Evolutionary conservation across 2,113 vertebrate genomes (phyloP).

Genomic region (Lontra canadensis): DNA sequence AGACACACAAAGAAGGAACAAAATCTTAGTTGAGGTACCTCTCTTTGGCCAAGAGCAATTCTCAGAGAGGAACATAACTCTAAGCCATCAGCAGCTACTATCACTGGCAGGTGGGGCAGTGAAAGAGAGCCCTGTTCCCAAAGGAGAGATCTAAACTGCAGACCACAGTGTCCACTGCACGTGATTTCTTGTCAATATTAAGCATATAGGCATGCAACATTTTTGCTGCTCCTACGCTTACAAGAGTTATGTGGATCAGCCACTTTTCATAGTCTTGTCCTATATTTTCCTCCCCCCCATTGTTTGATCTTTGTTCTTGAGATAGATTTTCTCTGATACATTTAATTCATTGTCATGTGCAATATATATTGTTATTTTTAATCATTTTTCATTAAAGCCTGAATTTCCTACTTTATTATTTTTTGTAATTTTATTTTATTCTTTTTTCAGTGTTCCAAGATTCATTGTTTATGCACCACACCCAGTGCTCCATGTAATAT

Average conservation of each 20-base stretch:
- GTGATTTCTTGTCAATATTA: neutral
- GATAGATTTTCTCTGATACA: neutral
- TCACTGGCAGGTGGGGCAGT: neutral
- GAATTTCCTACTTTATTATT: too few relatives aligned
- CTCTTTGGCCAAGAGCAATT: neutral
- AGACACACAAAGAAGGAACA: neutral
- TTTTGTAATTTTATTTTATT: too few relatives aligned
- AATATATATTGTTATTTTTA: neutral
- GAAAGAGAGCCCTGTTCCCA: neutral
- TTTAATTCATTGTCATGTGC: neutral
- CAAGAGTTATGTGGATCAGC: neutral
- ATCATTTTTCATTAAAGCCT: neutral
- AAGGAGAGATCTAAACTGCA: neutral
- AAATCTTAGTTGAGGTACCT: neutral
- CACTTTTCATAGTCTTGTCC: neutral
- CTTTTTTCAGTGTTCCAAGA: too few relatives aligned
- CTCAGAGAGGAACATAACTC: neutral
- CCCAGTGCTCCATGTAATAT: too few relatives aligned
- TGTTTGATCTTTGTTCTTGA: neutral
- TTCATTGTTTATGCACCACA: too few relatives aligned
- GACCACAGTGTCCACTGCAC: fast-evolving
- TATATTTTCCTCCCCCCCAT: too few relatives aligned
- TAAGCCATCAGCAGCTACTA: neutral
- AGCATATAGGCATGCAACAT: neutral
- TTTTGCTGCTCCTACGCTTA: neutral